Evolutionary conservation across 1,140 invertebrate species (phyloP).

Genomic region (Augochlora pura): DNA sequence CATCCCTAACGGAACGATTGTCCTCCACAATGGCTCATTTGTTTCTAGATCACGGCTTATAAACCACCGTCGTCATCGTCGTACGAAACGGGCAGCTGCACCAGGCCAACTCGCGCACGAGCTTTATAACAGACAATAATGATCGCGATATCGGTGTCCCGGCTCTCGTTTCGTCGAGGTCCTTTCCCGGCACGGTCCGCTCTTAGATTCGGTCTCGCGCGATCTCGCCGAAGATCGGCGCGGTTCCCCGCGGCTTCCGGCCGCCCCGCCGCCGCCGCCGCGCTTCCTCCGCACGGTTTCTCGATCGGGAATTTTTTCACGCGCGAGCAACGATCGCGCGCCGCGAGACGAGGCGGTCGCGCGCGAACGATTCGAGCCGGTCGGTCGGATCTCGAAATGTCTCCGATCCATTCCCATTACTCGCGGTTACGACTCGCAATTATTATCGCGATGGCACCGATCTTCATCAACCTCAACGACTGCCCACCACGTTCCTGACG

Average conservation of each 20-base stretch:
- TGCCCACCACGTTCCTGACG: slow-evolving; percentile 59
- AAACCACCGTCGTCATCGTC: slow-evolving; percentile 57
- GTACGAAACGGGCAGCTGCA: slow-evolving; percentile 69
- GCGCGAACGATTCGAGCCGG: background rate
- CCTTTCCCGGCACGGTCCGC: too few species aligned
- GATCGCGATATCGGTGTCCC: slow-evolving; percentile 62
- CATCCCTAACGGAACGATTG: slow-evolving; percentile 63
- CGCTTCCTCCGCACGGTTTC: background rate
- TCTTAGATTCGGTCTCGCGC: background rate
- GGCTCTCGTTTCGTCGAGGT: too few species aligned
- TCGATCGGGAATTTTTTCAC: background rate
- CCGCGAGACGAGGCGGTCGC: background rate
- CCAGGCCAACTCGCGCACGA: slow-evolving; percentile 65
- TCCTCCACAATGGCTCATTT: slow-evolving; percentile 70
- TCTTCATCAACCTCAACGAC: slow-evolving; percentile 48
- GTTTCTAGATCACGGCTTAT: slow-evolving; percentile 73
- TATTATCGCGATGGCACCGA: slow-evolving; percentile 57
- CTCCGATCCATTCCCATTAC: slow-evolving; percentile 20
- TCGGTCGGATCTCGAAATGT: background rate
- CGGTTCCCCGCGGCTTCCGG: background rate
- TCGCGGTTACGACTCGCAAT: slow-evolving; percentile 38
- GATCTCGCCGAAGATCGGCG: slow-evolving; percentile 17
- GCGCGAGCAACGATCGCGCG: too few species aligned
- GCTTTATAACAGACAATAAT: slow-evolving; percentile 74
- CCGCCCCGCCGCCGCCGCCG: too few species aligned